Percentiles rank a stretch among this genome's conserved stretches.
Evolutionary conservation across 2,888 invertebrate genomes (phyloP).

Genomic region (Sepioteuthis lessoniana): DNA sequence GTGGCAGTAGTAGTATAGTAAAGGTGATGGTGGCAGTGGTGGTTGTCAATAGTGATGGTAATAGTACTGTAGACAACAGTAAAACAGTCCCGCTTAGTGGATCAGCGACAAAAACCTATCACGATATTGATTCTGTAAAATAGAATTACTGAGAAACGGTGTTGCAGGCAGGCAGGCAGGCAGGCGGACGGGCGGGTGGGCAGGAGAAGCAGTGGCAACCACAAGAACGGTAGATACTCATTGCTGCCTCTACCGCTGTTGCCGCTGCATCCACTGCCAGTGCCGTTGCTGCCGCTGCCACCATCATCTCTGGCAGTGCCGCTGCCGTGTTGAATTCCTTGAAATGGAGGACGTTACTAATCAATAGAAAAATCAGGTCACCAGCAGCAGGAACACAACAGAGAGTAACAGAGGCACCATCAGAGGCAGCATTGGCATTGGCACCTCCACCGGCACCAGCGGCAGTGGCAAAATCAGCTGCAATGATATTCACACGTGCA

Average conservation of each 20-base stretch:
- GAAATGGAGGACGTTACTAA: constrained; percentile 9
- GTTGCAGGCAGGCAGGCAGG: neutral
- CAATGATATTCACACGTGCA: neutral
- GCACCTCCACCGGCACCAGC: constrained; percentile 33
- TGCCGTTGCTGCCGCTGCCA: neutral
- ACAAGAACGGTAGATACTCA: neutral
- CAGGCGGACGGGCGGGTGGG: neutral
- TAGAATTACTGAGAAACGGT: neutral
- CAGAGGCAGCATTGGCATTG: neutral
- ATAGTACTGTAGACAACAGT: neutral
- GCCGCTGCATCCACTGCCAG: neutral
- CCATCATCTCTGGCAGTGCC: neutral
- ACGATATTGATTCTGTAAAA: neutral
- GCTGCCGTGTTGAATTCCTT: neutral
- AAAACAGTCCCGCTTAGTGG: constrained; percentile 33
- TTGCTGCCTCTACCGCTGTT: constrained; percentile 10
- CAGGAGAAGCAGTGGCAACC: neutral
- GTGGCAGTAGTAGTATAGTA: neutral
- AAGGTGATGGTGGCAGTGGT: neutral
- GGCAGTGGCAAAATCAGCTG: constrained; percentile 18
- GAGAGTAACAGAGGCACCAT: neutral
- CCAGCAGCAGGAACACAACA: constrained; percentile 33
- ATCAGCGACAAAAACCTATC: constrained; percentile 21
- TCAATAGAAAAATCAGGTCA: constrained; percentile 23
- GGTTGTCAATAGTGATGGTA: constrained; percentile 14